Percentiles rank a stretch among this genome's conserved stretches.
Conservation (phyloP, 2,888 invertebrate genomes). For the Brachypalpus laphriformis region DNA sequence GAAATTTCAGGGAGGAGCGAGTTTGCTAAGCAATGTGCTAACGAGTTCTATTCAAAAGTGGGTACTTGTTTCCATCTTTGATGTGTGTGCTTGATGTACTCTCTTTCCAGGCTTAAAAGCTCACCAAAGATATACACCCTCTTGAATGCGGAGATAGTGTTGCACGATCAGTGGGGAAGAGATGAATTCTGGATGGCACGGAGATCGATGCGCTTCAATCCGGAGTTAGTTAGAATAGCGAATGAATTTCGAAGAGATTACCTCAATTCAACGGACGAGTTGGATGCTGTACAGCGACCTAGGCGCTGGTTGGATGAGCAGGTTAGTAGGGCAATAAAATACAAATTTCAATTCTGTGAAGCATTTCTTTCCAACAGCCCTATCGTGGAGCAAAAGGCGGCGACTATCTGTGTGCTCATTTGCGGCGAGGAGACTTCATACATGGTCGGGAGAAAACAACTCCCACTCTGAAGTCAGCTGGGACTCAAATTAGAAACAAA, state of each 20-base stretch:
- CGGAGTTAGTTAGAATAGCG: constrained; percentile 87
- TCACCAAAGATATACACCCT: constrained; percentile 77
- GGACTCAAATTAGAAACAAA: constrained; percentile 87
- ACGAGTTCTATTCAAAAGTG: constrained; percentile 74
- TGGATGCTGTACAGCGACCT: constrained; percentile 85
- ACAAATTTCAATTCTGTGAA: not conserved
- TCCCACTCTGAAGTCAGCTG: constrained; percentile 91
- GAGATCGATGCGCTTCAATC: constrained; percentile 95
- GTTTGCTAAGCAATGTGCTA: constrained; percentile 86
- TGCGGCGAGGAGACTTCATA: constrained; percentile 94
- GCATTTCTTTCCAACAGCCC: constrained; percentile 77
- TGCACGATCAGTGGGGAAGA: constrained; percentile 94
- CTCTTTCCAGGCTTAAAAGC: constrained; percentile 17
- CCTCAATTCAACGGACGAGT: constrained; percentile 86
- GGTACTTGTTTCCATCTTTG: too few species aligned
- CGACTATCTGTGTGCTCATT: constrained; percentile 92
- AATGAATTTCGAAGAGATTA: constrained; percentile 86
- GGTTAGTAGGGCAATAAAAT: constrained; percentile 12
- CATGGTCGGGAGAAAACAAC: constrained; percentile 88
- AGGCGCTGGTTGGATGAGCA: constrained; percentile 85
- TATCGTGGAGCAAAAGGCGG: constrained; percentile 85
- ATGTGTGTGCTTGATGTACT: not conserved
- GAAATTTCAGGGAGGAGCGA: constrained; percentile 91
- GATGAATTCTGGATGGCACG: constrained; percentile 92
- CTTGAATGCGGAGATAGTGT: constrained; percentile 90